phyloP scores from a whole-genome alignment of 2,888 invertebrate species.

The Spicauda simplicius region DNA sequence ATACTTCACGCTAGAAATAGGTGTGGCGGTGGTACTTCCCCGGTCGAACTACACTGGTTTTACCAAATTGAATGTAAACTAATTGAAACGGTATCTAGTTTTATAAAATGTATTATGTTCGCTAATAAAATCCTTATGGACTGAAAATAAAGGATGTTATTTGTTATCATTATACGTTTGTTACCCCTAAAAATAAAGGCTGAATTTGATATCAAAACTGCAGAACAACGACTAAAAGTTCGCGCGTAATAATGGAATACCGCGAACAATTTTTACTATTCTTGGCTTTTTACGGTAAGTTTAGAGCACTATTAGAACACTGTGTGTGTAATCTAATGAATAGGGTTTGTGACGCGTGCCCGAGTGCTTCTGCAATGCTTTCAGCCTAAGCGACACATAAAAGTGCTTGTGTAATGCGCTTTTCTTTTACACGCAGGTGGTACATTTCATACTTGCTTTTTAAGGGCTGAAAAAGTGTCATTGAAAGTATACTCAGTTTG shows the following conservation, averaged over 20 bases:
- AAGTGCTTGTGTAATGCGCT: constrained; percentile 13
- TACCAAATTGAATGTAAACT: too few relatives aligned
- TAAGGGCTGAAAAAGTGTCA: neutral
- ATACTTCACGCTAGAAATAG: too few relatives aligned
- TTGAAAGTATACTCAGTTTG: neutral
- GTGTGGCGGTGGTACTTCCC: too few relatives aligned
- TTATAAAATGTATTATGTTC: too few relatives aligned
- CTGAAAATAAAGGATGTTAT: too few relatives aligned
- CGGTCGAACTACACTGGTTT: too few relatives aligned
- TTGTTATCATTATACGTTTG: too few relatives aligned
- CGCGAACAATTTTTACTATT: neutral
- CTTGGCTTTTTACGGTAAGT: constrained; percentile 1
- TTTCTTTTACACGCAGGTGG: neutral
- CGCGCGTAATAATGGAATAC: neutral
- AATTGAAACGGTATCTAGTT: too few relatives aligned
- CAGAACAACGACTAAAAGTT: neutral
- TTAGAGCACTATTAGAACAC: constrained; percentile 8
- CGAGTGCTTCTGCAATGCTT: constrained; percentile 12
- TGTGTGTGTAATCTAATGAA: constrained; percentile 24
- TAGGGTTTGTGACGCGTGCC: constrained; percentile 14
- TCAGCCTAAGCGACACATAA: constrained; percentile 17
- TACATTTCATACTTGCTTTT: constrained; percentile 2
- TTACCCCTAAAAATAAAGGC: too few relatives aligned
- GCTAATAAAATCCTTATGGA: too few relatives aligned
- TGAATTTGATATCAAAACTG: neutral